Percentiles rank a stretch among this genome's conserved stretches.
phyloP scores from a whole-genome alignment of 2,888 invertebrate genomes.

The Monoplex corrugatus region DNA sequence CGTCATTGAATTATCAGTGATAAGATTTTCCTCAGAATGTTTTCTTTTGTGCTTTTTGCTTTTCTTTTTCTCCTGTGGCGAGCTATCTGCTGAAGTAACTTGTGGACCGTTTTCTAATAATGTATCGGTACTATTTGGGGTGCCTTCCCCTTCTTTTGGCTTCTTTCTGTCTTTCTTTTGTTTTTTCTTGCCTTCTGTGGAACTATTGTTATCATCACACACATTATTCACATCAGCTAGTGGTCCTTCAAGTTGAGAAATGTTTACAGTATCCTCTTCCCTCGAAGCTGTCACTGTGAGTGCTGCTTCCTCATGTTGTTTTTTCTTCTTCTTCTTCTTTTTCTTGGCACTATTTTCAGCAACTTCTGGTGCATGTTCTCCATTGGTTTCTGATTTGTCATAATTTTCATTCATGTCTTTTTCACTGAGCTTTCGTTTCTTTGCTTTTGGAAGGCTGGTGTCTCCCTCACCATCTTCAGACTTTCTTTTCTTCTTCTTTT shows the following conservation, averaged over 20 bases:
- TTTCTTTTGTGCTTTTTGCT: no score
- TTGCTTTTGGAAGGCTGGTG: not conserved
- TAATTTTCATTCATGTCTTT: not conserved
- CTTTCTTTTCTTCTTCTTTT: slow-evolving; percentile 39
- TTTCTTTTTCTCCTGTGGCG: no score
- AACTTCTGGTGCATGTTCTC: not conserved
- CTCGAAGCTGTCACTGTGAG: no score
- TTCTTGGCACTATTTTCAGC: not conserved
- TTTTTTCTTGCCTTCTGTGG: not conserved
- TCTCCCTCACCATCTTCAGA: not conserved
- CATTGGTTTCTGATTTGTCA: not conserved
- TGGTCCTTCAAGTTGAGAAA: no score
- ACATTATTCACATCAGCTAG: no score
- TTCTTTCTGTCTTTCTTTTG: not conserved
- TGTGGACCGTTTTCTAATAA: no score
- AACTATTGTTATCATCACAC: no score
- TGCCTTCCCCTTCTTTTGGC: not conserved
- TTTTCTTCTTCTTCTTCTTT: not conserved
- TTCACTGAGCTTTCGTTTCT: not conserved
- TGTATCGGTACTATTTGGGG: no score
- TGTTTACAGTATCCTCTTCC: no score
- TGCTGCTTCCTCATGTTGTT: not conserved
- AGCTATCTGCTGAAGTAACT: not conserved
- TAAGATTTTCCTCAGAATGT: not conserved
- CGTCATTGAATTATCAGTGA: no score